phyloP scores from a whole-genome alignment of 2,113 vertebrate genomes.

The Murina feae region DNA sequence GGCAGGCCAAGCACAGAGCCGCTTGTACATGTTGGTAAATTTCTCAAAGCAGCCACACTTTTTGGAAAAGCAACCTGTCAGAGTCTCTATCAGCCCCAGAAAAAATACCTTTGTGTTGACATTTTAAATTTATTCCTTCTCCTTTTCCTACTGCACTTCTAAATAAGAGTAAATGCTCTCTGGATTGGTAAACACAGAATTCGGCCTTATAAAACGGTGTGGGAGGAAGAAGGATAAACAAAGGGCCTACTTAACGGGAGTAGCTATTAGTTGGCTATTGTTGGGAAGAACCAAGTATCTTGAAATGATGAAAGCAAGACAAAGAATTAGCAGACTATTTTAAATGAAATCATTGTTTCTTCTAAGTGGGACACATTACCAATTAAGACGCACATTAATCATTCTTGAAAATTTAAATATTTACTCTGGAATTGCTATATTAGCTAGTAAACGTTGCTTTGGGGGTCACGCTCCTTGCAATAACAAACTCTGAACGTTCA shows the following conservation, averaged over 20 bases:
- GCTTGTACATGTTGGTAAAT: neutral
- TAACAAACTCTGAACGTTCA: neutral
- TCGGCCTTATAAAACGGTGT: constrained; percentile 36
- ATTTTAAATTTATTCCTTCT: constrained; percentile 13
- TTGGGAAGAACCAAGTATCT: constrained; percentile 12
- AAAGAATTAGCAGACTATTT: constrained; percentile 25
- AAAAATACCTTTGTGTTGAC: neutral
- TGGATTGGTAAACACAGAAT: constrained; percentile 53
- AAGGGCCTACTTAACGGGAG: constrained; percentile 34
- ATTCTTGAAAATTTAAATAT: constrained; percentile 55
- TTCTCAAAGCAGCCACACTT: constrained; percentile 22
- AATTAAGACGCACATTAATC: constrained; percentile 53
- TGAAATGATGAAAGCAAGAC: constrained; percentile 34
- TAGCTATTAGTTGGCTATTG: neutral
- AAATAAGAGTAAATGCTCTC: constrained; percentile 15
- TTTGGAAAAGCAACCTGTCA: neutral
- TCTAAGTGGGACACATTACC: constrained; percentile 11
- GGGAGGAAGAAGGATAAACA: constrained; percentile 32
- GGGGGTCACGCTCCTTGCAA: neutral
- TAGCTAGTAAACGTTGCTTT: neutral
- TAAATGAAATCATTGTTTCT: constrained; percentile 29
- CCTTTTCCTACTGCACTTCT: neutral
- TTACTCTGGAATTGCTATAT: constrained; percentile 29
- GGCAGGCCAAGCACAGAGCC: neutral
- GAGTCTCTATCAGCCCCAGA: neutral